Base-by-base conservation (phyloP, 2,888 invertebrate genomes). In the Caenorhabditis panamensis region DNA sequence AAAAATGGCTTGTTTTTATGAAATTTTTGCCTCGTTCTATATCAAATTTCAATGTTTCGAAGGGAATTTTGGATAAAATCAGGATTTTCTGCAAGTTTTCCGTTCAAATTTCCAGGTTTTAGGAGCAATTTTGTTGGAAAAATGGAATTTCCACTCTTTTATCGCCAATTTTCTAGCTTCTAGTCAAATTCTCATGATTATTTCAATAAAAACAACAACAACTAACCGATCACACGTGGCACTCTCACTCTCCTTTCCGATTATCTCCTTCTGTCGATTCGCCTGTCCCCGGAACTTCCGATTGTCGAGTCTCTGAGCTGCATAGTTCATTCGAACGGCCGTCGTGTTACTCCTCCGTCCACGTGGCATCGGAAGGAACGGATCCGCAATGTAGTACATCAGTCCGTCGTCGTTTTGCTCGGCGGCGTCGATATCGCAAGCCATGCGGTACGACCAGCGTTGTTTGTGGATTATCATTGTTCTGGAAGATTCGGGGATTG, bases 361-460 rank as follows among this genome's bases (percentile, higher is more conserved):
- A 36, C 73, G 64, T 37, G 77, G 75, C 71, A 76, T 67, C 0
- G 81, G 81, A 2, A 71, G 37, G 18, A 77, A 77, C 6, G 81
- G 81, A 59, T 81, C 41, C 1, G 81, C 63, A 2, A 68, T 49
- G 67, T 77, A 77, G 22, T 72, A 68, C 58, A 81, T 72, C 61
- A 76, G 61, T 16, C 79, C 76, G 31, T 76, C 69, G 26, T 49
- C 56, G 26, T 49, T 62, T 26, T 62, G 73, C 24, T 79, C 73
- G 0, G 63, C 79, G n/a, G 80, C 69, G 47, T 75, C 71, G 13
- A 80, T 80, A n/a, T 69, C 56, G 36, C 76, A 67, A 2, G 76
- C 71, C 49, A 67, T 80, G 20, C 56, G 75, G 41, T 80, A 80
- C 18, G 75, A 66, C 80, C 80, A 80, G n/a, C 62, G 64, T 24